Conservation (phyloP, 2,113 vertebrate species). For the Macrotis lagotis region DNA sequence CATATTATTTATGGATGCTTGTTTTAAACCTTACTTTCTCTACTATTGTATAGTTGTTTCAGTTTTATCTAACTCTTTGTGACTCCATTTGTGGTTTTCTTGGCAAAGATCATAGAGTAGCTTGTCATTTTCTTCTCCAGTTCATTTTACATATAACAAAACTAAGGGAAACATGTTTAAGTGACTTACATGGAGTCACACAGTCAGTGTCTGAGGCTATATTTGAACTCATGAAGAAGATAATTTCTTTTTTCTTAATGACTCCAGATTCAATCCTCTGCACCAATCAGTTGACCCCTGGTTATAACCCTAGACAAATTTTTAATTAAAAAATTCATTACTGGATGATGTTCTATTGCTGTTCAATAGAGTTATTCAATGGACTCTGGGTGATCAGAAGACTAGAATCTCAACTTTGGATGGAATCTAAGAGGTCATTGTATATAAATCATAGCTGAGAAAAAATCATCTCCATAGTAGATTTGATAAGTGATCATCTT, state of each 20-base stretch:
- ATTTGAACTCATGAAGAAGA: too few relatives aligned
- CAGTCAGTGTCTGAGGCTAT: too few relatives aligned
- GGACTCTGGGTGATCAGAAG: background rate
- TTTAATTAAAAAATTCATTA: background rate
- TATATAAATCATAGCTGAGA: background rate
- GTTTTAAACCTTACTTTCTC: background rate
- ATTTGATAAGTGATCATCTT: background rate
- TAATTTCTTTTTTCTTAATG: too few relatives aligned
- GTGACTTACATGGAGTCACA: background rate
- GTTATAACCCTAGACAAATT: background rate
- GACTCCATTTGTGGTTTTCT: background rate
- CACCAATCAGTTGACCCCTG: background rate
- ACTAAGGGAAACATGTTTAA: background rate
- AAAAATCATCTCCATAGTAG: background rate
- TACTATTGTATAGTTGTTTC: background rate
- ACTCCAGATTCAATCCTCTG: too few relatives aligned
- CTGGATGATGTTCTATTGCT: background rate
- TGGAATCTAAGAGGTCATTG: background rate
- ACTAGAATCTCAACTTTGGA: background rate
- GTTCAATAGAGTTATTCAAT: background rate
- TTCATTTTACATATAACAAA: background rate
- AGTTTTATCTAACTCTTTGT: background rate
- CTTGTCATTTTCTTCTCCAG: background rate
- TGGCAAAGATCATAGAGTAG: background rate
- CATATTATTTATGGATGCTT: background rate